A percentile compares a stretch with the other conserved stretches of the same genome.
phyloP scores from a whole-genome alignment of 2,113 vertebrate species.

The Phocoena sinus region DNA sequence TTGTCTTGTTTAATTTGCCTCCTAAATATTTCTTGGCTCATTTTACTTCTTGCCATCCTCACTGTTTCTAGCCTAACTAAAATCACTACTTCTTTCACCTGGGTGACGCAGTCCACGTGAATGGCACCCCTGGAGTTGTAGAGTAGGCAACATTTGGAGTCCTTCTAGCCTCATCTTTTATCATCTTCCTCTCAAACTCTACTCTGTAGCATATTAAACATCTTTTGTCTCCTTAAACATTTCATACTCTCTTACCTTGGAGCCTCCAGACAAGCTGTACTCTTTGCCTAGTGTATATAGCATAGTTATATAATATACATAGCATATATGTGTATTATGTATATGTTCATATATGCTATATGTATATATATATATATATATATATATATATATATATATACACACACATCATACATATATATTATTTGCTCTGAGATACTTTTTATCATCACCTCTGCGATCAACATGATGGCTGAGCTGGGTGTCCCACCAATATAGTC shows the following conservation, averaged over 20 bases:
- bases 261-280: background rate
- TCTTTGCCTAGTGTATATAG: background rate
- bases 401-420: background rate
- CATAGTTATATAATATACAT: fast-evolving
- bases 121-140: background rate
- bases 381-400: background rate
- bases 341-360: background rate
- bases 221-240: background rate
- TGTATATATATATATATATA: background rate
- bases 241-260: background rate
- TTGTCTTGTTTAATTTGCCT: background rate
- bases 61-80: background rate
- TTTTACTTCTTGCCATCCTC: background rate
- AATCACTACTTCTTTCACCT: background rate
- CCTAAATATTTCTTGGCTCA: background rate
- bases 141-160: background rate
- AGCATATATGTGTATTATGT: background rate
- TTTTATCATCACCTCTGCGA: background rate
- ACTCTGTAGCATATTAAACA: background rate
- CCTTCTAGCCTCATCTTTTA: background rate
- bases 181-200: background rate
- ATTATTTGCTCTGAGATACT: background rate
- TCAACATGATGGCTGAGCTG: background rate
- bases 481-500: background rate
- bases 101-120: background rate